Evolutionary conservation across 2,797 vertebrate genomes (phyloP), one percentile per base, ranked within the genome.

Genomic region (Danio aesculapii): DNA sequence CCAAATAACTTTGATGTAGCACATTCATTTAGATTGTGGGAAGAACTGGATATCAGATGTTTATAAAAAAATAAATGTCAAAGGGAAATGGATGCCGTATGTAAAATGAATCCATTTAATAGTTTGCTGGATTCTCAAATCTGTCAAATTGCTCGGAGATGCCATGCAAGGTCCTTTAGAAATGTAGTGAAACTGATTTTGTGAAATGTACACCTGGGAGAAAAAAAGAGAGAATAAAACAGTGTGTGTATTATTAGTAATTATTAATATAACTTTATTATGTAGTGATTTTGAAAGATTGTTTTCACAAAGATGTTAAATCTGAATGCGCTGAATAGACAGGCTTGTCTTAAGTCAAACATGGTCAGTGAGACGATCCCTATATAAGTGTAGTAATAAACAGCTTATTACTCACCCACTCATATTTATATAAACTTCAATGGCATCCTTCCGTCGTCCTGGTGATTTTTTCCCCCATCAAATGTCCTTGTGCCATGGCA

Each of bases 381-480:
- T 58, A 47, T 41, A 61, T 63, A 69, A 11, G 19, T 14, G 17
- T 43, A 55, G 62, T n/a, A 79, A 6, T 68, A 63, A 85, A 55
- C 64, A 57, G 30, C 6, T 68, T 73, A 75, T 53, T 72, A 81
- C 83, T 85, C 57, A 85, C 83, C 79, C 19, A 70, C 21, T 47
- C 57, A 39, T 68, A 13, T 73, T 39, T 69, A 16, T 19, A 53
- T 30, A 19, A 43, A 1, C 0, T 14, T 71, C 30, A 49, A n/a
- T 53, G 8, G 49, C 19, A 67, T n/a, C 30, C 14, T 12, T 4
- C 46, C 46, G 43, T 53, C 43, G 47, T 77, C 41, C 44, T 70
- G 14, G 46, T 75, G 30, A 70, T 59, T 66, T 81, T 83, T 82
- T 75, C 41, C 16, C 66, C 6, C 19, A 46, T 79, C 9, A 53